Conservation (phyloP, 2,888 invertebrate genomes). For the Trimorus sp. region DNA sequence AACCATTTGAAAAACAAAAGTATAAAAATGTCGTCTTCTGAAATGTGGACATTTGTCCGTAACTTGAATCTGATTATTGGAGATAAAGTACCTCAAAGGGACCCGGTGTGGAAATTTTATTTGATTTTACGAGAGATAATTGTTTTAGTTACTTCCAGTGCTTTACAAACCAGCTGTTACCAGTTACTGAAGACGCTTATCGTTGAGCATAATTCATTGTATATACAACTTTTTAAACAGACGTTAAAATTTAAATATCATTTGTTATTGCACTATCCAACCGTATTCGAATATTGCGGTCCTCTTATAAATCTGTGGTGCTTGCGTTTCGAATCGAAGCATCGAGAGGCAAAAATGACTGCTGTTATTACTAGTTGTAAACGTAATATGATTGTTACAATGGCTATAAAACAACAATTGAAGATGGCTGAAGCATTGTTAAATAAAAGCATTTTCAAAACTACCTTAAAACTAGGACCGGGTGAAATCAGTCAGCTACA, state of each 20-base stretch:
- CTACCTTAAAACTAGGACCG: too few relatives aligned
- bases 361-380: conserved; percentile 20
- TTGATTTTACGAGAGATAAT: conserved; percentile 33
- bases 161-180: conserved; percentile 23
- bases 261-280: conserved; percentile 33
- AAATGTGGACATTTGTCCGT: conserved; percentile 60
- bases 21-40: conserved; percentile 53
- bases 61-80: conserved; percentile 61
- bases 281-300: conserved; percentile 23
- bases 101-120: conserved; percentile 55
- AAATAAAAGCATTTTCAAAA: too few relatives aligned
- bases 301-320: conserved; percentile 34
- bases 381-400: conserved; percentile 25
- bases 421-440: too few relatives aligned
- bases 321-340: conserved; percentile 46
- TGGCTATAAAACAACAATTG: conserved; percentile 25
- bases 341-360: conserved; percentile 27
- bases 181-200: conserved; percentile 40
- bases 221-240: conserved; percentile 35
- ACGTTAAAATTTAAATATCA: conserved; percentile 42
- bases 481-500: too few relatives aligned
- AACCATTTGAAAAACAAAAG: conserved; percentile 41
- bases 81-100: conserved; percentile 45
- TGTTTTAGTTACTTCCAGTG: conserved; percentile 19
- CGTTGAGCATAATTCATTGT: conserved; percentile 48